Evolutionary conservation across 2,797 vertebrate species (phyloP).

Genomic region (Enteromius paludinosus): DNA sequence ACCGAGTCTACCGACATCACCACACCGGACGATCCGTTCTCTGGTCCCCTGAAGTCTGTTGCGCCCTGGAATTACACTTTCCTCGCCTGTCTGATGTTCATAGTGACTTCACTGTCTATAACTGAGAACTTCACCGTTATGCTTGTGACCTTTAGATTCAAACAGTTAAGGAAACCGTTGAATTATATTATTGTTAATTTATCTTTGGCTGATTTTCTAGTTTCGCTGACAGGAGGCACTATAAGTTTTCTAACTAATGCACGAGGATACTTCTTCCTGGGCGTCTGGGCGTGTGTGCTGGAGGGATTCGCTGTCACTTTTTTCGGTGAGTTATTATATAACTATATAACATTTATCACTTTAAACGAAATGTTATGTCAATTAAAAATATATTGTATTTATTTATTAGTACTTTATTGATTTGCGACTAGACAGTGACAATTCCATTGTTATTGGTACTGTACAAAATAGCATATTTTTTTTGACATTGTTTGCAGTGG

Average conservation of each 20-base stretch:
- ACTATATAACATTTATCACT: not conserved
- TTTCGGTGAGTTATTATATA: conserved; percentile 83
- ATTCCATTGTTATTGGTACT: not conserved
- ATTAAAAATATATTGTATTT: not conserved
- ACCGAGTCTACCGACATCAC: conserved; percentile 67
- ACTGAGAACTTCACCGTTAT: conserved; percentile 90
- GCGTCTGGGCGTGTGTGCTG: conserved; percentile 86
- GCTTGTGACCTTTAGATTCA: conserved; percentile 86
- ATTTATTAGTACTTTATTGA: not conserved
- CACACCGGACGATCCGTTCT: conserved; percentile 78
- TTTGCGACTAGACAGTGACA: not conserved
- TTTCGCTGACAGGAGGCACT: conserved; percentile 85
- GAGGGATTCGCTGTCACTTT: conserved; percentile 94
- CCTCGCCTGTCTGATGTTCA: conserved; percentile 85
- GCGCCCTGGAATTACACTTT: conserved; percentile 89
- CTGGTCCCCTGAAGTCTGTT: conserved; percentile 75
- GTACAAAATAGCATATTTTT: not conserved
- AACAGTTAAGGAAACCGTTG: conserved; percentile 86
- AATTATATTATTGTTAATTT: conserved; percentile 92
- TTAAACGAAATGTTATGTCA: not conserved
- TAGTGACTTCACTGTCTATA: conserved; percentile 85
- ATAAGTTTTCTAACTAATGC: conserved; percentile 89
- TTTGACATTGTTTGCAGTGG: not conserved
- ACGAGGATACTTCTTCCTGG: conserved; percentile 89
- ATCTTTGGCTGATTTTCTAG: conserved; percentile 89